Evolutionary conservation across 1,140 invertebrate species (phyloP).

Genomic region (Listronotus oregonensis): DNA sequence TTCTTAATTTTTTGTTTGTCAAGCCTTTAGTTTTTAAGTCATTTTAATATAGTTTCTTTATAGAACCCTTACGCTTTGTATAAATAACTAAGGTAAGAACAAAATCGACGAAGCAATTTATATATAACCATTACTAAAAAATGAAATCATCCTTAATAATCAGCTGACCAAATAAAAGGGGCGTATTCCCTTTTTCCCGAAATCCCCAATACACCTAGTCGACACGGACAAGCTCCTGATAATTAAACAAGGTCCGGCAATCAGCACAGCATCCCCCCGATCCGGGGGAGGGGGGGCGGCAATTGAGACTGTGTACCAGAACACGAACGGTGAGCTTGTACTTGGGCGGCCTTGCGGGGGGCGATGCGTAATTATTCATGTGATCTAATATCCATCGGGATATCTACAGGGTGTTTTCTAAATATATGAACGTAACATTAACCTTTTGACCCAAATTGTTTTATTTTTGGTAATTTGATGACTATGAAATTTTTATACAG

Average conservation of each 20-base stretch:
- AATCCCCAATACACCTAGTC: slow-evolving; percentile 24
- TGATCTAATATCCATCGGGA: background rate
- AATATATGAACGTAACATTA: no score
- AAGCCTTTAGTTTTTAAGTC: no score
- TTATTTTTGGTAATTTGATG: no score
- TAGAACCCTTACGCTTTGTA: no score
- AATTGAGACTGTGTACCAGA: slow-evolving; percentile 17
- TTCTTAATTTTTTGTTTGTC: no score
- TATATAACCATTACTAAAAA: no score
- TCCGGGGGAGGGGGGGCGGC: slow-evolving; percentile 9
- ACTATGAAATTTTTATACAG: no score
- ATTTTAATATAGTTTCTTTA: no score
- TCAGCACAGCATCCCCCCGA: slow-evolving; percentile 22
- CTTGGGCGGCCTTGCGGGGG: slow-evolving; percentile 1
- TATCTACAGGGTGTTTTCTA: no score
- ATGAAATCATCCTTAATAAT: background rate
- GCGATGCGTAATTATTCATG: slow-evolving; percentile 33
- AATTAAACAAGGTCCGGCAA: slow-evolving; percentile 47
- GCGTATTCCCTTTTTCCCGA: background rate
- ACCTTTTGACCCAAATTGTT: no score
- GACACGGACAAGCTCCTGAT: slow-evolving; percentile 38
- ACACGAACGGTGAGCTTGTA: slow-evolving; percentile 26
- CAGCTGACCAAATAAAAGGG: slow-evolving; percentile 14
- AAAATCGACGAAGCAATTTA: no score
- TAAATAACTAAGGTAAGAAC: no score